Conservation (phyloP, 2,797 vertebrate genomes). For the Loris lydekkerianus region DNA sequence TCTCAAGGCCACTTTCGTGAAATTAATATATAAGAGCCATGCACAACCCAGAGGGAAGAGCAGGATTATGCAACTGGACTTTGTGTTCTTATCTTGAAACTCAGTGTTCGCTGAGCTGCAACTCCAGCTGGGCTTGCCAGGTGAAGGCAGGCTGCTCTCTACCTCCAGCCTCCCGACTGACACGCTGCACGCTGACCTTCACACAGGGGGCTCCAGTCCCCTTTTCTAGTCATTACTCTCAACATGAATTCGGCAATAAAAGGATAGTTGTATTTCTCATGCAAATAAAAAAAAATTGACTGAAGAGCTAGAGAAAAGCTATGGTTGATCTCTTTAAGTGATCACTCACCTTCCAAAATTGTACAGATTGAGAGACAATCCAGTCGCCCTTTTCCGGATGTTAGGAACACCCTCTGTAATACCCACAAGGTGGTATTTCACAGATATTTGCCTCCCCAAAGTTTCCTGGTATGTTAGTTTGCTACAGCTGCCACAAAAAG, state of each 20-base stretch:
- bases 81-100: constrained; percentile 54
- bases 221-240: background rate
- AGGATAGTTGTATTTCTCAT: background rate
- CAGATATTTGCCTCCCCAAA: background rate
- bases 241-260: background rate
- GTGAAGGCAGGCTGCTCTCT: background rate
- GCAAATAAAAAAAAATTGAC: background rate
- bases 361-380: background rate
- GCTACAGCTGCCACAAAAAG: background rate
- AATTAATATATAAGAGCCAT: constrained; percentile 79
- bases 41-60: constrained; percentile 65
- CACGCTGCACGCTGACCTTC: rapidly evolving
- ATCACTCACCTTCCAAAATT: background rate
- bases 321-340: background rate
- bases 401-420: background rate
- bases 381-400: background rate
- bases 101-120: constrained; percentile 68
- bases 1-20: constrained; percentile 71
- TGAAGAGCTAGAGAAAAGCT: background rate
- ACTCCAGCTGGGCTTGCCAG: constrained; percentile 54
- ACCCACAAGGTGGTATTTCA: background rate
- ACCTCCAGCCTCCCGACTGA: background rate
- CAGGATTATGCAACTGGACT: background rate
- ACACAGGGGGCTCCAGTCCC: background rate
- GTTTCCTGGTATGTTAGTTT: background rate